Percentiles rank a stretch among this genome's conserved stretches.
Conservation (phyloP, 2,113 vertebrate species). For the Engystomops pustulosus region DNA sequence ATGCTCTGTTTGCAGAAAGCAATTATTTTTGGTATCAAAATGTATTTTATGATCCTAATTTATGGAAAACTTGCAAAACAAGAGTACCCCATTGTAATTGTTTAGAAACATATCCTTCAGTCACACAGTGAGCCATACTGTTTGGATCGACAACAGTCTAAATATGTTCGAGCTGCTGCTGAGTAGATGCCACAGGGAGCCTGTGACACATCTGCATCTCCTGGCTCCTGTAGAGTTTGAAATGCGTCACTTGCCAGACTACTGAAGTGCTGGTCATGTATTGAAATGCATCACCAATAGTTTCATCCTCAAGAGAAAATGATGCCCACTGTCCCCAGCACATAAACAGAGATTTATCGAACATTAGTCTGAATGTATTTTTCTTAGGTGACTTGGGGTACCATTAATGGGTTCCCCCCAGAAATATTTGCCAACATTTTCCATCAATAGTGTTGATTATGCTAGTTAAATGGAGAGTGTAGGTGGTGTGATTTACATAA, state of each 20-base stretch:
- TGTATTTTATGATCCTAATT: neutral
- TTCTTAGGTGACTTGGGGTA: neutral
- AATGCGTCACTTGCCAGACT: neutral
- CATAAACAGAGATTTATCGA: neutral
- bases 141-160: neutral
- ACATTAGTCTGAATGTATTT: neutral
- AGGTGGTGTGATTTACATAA: too few species aligned
- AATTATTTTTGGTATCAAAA: neutral
- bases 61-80: neutral
- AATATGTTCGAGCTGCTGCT: conserved; percentile 2
- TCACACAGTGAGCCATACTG: neutral
- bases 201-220: neutral
- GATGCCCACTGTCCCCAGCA: neutral
- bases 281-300: neutral
- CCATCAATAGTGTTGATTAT: too few species aligned
- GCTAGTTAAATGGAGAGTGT: too few species aligned
- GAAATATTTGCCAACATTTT: too few species aligned
- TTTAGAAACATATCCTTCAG: neutral
- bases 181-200: conserved; percentile 3
- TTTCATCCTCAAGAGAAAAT: neutral
- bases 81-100: neutral
- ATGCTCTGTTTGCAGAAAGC: neutral
- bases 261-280: neutral
- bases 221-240: neutral
- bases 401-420: neutral